These are phyloP conservation scores for Pseudochaenichthys georgianus DNA, from an alignment of 2,797 vertebrate genomes.

Conservation along the genomic window DNA sequence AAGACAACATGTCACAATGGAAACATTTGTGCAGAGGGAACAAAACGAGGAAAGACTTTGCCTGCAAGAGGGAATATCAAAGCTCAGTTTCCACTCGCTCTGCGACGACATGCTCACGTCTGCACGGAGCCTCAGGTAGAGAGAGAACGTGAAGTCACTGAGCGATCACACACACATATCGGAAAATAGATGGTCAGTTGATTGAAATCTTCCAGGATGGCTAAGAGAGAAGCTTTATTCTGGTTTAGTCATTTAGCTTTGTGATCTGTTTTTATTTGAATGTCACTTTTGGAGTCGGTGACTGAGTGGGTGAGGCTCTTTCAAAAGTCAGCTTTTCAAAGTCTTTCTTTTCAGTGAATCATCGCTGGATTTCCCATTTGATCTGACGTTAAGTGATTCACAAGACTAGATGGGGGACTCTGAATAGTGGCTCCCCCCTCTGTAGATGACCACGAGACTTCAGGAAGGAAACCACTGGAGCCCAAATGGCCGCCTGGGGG, in stretches of 20 bases:
- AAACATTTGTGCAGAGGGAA: slow-evolving; percentile 66
- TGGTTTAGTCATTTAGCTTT: slow-evolving; percentile 14
- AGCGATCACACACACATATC: slow-evolving; percentile 28
- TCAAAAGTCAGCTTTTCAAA: slow-evolving; percentile 64
- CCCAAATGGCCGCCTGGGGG: slow-evolving; percentile 4
- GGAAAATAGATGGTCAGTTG: slow-evolving; percentile 63
- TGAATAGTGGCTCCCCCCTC: slow-evolving; percentile 18
- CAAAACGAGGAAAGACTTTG: slow-evolving; percentile 52
- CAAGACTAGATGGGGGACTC: slow-evolving; percentile 40
- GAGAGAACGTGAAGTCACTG: slow-evolving; percentile 27
- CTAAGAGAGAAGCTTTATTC: slow-evolving; percentile 9
- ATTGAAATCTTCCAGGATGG: slow-evolving; percentile 35
- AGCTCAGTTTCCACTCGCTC: slow-evolving; percentile 75
- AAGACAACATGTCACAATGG: slow-evolving; percentile 74
- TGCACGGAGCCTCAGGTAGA: slow-evolving; percentile 41
- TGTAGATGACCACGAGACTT: slow-evolving; percentile 37
- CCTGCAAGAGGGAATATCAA: slow-evolving; percentile 66
- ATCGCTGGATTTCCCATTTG: slow-evolving; percentile 74
- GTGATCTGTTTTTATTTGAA: slow-evolving; percentile 24
- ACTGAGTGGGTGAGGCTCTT: slow-evolving; percentile 45
- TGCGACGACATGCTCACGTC: slow-evolving; percentile 66
- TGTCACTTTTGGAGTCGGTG: slow-evolving; percentile 27
- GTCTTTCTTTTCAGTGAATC: slow-evolving; percentile 77
- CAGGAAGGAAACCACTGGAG: slow-evolving; percentile 22
- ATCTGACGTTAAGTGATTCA: slow-evolving; percentile 73